These are phyloP conservation scores for Amniataba percoides DNA, from an alignment of 2,797 vertebrate genomes.

Conservation along the genomic window DNA sequence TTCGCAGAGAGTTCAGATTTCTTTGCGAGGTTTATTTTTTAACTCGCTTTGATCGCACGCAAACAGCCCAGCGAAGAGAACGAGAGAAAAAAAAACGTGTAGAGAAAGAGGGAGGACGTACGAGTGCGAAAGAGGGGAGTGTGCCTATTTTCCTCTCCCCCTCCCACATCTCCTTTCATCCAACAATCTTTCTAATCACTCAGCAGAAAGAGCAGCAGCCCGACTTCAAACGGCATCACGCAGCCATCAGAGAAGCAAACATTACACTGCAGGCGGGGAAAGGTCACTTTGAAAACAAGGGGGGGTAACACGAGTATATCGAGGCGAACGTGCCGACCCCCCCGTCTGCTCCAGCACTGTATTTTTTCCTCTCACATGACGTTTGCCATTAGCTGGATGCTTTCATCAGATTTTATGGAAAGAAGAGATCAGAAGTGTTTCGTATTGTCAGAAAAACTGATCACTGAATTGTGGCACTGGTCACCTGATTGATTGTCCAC, in stretches of 20 bases:
- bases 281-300: conserved; percentile 67
- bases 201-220: conserved; percentile 49
- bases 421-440: neutral
- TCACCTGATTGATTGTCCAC: too few species aligned
- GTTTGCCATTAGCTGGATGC: neutral
- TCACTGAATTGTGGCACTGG: too few species aligned
- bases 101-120: neutral
- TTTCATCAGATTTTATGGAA: conserved; percentile 1
- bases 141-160: neutral
- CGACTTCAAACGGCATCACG: conserved; percentile 67
- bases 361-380: neutral
- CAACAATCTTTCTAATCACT: conserved; percentile 65
- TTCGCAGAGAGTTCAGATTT: conserved; percentile 31
- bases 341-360: neutral
- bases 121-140: conserved; percentile 15
- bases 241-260: conserved; percentile 25
- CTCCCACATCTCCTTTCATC: conserved; percentile 49
- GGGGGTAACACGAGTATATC: conserved; percentile 13
- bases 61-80: conserved; percentile 32
- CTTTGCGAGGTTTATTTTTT: conserved; percentile 46
- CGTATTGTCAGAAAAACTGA: neutral
- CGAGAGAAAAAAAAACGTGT: neutral
- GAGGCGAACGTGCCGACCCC: conserved; percentile 20
- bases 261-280: conserved; percentile 19
- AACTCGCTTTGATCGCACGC: conserved; percentile 56